These are phyloP conservation scores for Microdon myrmicae DNA, from an alignment of 2,888 invertebrate genomes.

Conservation along the genomic window DNA sequence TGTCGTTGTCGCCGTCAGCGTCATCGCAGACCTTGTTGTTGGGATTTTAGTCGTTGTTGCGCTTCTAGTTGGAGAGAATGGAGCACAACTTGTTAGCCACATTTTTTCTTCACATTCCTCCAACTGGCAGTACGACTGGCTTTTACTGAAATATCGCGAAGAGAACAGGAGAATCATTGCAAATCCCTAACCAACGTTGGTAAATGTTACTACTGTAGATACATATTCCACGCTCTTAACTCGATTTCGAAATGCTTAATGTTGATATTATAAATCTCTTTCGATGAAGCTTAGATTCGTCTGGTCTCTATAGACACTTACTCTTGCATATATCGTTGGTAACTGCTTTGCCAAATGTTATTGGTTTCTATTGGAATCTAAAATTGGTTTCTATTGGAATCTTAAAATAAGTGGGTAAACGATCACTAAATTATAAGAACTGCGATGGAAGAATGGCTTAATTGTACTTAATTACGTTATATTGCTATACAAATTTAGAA, in stretches of 20 bases:
- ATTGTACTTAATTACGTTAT: too few relatives aligned
- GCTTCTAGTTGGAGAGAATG: conserved; percentile 36
- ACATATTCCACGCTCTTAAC: conserved; percentile 39
- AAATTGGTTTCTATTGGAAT: not conserved
- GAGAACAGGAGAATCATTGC: conserved; percentile 42
- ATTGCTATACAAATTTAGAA: too few relatives aligned
- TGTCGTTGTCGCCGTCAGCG: too few relatives aligned
- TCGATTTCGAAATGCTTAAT: conserved; percentile 19
- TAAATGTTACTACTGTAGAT: too few relatives aligned
- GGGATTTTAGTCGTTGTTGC: too few relatives aligned
- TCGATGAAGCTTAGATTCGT: conserved; percentile 28
- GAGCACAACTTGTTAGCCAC: conserved; percentile 33
- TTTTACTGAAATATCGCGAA: conserved; percentile 24
- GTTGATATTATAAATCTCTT: conserved; percentile 21
- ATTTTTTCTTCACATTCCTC: conserved; percentile 9
- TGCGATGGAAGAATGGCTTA: too few relatives aligned
- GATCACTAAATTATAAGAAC: too few relatives aligned
- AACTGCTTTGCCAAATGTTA: conserved; percentile 21
- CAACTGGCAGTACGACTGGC: conserved; percentile 5
- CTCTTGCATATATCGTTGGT: conserved; percentile 10
- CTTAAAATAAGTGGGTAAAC: too few relatives aligned
- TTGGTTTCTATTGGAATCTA: not conserved
- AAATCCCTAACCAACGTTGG: conserved; percentile 13
- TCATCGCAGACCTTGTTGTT: conserved; percentile 15
- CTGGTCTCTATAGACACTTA: conserved; percentile 1